Evolutionary conservation across 2,888 invertebrate genomes (phyloP), one percentile per base, ranked within the genome.

Genomic region (Dysmachus trigonus): DNA sequence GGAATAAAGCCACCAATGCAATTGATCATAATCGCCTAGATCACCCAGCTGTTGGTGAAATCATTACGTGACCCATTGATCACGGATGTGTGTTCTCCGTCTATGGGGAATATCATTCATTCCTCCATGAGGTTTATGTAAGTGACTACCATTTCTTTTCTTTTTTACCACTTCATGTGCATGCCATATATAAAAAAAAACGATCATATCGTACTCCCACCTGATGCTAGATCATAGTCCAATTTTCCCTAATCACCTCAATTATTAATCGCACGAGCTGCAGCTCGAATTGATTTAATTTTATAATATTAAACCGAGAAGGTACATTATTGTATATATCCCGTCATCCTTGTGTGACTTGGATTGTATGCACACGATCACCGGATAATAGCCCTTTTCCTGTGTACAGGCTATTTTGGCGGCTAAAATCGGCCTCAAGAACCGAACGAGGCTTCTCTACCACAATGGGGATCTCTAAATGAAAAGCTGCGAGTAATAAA

Each of bases 101-200:
- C 27, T 30, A 38, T 72, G 38, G 83, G 72, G 72, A 30, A 72
- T 35, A 27, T 27, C 72, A 72, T 33, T 47, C 41, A 83, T 83
- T 27, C 38, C 83, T 83, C 72, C 72, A 72, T 83, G 72, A 83
- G 72, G 41, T 72, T 83, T 83, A 72, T 83, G 83, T 83, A 83
- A 83, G 83, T 83, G 33, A 73, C 5, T 31, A 30, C 7, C 13
- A 18, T 5, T n/a, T 83, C 41, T 62, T 31, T 72, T 4, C 30
- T 72, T 62, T 31, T 72, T 4, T 41, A 38, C 18, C 51, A 22
- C n/a, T 4, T 8, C 18, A 27, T 62, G 22, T 62, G 10, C 62
- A 27, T 62, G 10, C 18, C 6, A 62, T 10, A 62, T 13, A 41
- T 10, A 47, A n/a, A n/a, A n/a, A n/a, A n/a, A n/a, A 47, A 47